Evolutionary conservation across 2,797 vertebrate species (phyloP), one percentile per base, ranked within the genome.

Genomic region (Tauraco hartlaubi): DNA sequence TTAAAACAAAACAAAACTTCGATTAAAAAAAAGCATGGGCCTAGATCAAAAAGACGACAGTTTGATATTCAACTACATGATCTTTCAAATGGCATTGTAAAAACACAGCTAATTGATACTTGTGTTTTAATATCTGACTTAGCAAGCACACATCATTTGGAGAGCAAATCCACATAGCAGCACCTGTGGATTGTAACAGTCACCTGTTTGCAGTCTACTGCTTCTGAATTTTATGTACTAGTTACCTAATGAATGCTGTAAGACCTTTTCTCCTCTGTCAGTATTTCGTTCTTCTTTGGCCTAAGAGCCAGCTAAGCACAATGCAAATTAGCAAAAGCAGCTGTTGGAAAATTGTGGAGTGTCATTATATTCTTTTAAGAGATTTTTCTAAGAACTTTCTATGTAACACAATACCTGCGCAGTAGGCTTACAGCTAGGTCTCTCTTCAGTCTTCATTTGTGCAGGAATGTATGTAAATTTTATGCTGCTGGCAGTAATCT

Each of bases 401-500:
- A 90, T 85, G 85, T 62, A 71, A 71, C 9, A 15, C 18, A 90
- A 71, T 59, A 80, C 52, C 56, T 49, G 56, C 61, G 76, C 76
- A 81, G 54, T 13, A 56, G 33, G 41, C n/a, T 92, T 43, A 31
- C 56, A 89, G 66, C 62, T 41, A 26, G 35, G 63, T 52, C 31
- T 91, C 54, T 85, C 55, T 46, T 73, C 59, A 79, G 67, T 16
- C 78, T 88, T 72, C 77, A 26, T 39, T 71, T 71, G 56, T 41
- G 63, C 63, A 82, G 55, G 43, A 85, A 77, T 11, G 8, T 10
- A 83, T 55, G 84, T 29, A 90, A 69, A 86, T 91, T 67, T 87
- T 81, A 63, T 77, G 79, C 72, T 85, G 87, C 84, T 91, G 81
- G 35, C 56, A 94, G 75, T 26, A 85, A 85, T 26, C 28, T 84